Evolutionary conservation across 2,888 invertebrate species (phyloP).

Genomic region (Gymnosoma rotundatum): DNA sequence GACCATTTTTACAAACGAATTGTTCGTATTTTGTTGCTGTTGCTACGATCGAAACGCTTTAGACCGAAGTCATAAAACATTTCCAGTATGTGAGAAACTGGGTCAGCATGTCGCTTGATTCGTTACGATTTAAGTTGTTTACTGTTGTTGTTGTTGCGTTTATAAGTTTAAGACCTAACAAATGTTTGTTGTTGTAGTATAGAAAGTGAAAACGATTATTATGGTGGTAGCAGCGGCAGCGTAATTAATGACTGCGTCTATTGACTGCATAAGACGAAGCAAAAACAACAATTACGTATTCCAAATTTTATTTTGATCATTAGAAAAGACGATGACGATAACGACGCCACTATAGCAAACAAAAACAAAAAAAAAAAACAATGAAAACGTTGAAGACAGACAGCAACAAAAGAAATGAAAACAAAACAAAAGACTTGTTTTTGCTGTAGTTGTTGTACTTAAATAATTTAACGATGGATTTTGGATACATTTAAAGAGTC

Average conservation of each 20-base stretch:
- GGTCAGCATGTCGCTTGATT: conserved; percentile 79
- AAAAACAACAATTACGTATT: conserved; percentile 50
- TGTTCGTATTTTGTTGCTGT: not conserved
- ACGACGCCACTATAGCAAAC: conserved; percentile 25
- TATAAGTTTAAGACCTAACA: conserved; percentile 53
- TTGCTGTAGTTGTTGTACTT: conserved; percentile 38
- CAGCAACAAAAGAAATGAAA: conserved; percentile 51
- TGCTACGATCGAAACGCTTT: conserved; percentile 31
- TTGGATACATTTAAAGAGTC: conserved; percentile 59
- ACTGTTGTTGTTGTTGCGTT: conserved; percentile 61
- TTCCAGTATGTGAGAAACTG: conserved; percentile 76
- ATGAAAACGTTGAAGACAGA: not conserved
- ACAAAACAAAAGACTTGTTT: conserved; percentile 44
- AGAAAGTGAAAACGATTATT: conserved; percentile 73
- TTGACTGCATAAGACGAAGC: conserved; percentile 39
- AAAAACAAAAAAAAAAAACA: not conserved
- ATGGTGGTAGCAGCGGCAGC: conserved; percentile 61
- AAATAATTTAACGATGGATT: conserved; percentile 53
- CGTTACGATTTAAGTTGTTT: conserved; percentile 60
- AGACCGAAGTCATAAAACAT: conserved; percentile 62
- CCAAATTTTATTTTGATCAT: conserved; percentile 48
- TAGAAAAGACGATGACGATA: conserved; percentile 56
- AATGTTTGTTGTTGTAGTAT: conserved; percentile 66
- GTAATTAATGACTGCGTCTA: conserved; percentile 27
- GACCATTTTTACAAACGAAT: conserved; percentile 18